Evolutionary conservation across 2,888 invertebrate species (phyloP).

Genomic region (Petrolisthes manimaculis): DNA sequence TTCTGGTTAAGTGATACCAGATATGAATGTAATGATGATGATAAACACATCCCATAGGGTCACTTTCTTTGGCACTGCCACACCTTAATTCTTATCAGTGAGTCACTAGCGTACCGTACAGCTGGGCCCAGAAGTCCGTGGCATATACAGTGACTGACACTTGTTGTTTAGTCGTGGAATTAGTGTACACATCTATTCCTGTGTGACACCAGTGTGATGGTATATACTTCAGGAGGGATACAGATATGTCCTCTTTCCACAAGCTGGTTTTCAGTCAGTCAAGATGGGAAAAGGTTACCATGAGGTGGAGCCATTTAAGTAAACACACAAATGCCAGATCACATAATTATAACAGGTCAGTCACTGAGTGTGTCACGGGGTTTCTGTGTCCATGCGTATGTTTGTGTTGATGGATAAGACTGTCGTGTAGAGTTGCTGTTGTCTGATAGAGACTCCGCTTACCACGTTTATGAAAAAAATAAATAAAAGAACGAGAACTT

Average conservation of each 20-base stretch:
- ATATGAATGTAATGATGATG: not conserved
- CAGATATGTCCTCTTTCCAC: too few species aligned
- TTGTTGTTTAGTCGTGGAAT: too few species aligned
- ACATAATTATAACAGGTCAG: too few species aligned
- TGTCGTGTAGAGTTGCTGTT: constrained; percentile 48
- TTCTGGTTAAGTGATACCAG: not conserved
- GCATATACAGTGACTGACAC: too few species aligned
- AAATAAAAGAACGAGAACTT: constrained; percentile 23
- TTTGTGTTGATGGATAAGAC: constrained; percentile 29
- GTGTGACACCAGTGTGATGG: too few species aligned
- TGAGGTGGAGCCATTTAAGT: too few species aligned
- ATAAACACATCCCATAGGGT: constrained; percentile 34
- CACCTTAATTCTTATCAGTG: constrained; percentile 2
- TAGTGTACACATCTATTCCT: too few species aligned
- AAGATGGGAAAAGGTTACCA: too few species aligned
- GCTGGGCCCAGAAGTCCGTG: too few species aligned
- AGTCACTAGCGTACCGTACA: constrained; percentile 10
- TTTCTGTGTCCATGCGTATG: not conserved
- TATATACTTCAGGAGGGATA: too few species aligned
- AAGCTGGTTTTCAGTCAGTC: too few species aligned
- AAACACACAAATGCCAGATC: too few species aligned
- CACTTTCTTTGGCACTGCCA: constrained; percentile 30
- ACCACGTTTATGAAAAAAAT: constrained; percentile 18
- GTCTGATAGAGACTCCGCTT: constrained; percentile 46
- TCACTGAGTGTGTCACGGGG: not conserved